These are phyloP conservation scores for Neotoxoptera formosana DNA, from an alignment of 1,140 invertebrate genomes.

Conservation along the genomic window DNA sequence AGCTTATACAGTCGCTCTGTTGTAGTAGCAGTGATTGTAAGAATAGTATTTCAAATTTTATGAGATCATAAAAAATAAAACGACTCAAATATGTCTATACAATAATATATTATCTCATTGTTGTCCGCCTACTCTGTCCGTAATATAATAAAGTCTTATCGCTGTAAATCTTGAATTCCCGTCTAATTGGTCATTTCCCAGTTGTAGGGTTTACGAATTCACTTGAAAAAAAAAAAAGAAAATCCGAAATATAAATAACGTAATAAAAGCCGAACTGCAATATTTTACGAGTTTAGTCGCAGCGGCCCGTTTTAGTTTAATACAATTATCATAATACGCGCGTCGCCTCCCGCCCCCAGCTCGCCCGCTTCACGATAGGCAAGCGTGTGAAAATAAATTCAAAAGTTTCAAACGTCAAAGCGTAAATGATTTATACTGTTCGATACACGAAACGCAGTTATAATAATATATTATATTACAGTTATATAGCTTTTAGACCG, in stretches of 20 bases:
- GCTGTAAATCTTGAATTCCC: not conserved
- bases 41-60: not conserved
- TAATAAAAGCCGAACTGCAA: constrained; percentile 1
- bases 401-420: not conserved
- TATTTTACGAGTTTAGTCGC: not conserved
- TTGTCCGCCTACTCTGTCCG: not conserved
- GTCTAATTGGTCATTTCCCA: not conserved
- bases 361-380: no score
- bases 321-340: not conserved
- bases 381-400: not conserved
- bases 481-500: not conserved
- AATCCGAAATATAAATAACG: not conserved
- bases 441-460: not conserved
- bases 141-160: not conserved
- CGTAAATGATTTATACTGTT: not conserved
- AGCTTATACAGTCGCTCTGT: not conserved
- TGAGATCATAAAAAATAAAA: constrained; percentile 12
- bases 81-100: not conserved
- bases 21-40: not conserved
- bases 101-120: not conserved
- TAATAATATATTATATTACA: not conserved
- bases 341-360: no score
- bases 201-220: not conserved
- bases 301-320: not conserved
- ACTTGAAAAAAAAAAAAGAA: not conserved